Evolutionary conservation across 2,888 invertebrate genomes (phyloP), one percentile per base, ranked within the genome.

Genomic region (Pseudolycoriella hygida): DNA sequence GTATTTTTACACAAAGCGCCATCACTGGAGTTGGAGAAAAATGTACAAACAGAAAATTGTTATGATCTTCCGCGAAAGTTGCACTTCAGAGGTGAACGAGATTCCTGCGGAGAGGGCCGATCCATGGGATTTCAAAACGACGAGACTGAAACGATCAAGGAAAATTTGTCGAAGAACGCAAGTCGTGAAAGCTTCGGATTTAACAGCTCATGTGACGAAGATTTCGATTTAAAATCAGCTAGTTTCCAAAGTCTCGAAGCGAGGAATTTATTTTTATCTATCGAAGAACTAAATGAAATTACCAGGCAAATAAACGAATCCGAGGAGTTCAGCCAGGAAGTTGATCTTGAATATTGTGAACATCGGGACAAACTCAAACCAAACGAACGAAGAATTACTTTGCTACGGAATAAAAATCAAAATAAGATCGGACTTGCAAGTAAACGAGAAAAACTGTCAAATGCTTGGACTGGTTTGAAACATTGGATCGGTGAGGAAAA

Each of bases 231-330:
- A 42, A 65, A 64, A 47, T 65, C 64, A 1, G 62, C 61, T 1
- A 64, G 64, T 50, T 65, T 59, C 43, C 62, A 65, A 52, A 64
- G 63, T 40, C 53, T 65, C 11, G 60, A 61, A 51, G 57, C 60
- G 2, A 59, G 63, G 48, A 60, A 59, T 44, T 49, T 64, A 4
- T 64, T 60, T 41, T 56, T 65, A 3, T 65, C 65, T 32, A 62
- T 65, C n/a, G 62, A 64, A 40, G 65, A 65, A 48, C 55, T 65
- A 17, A 62, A 65, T 47, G 64, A 64, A 51, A 60, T 65, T 2
- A 61, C 62, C 3, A 53, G 59, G 2, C 62, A 64, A 49, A 64
- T 64, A 14, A 63, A 64, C 45, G 64, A 63, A 50, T 56, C 60
- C 12, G 64, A 65, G 41, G 60, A 62, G 6, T 65, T 65, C 18